phyloP scores from a whole-genome alignment of 2,888 invertebrate species.

The Ametastegia equiseti region DNA sequence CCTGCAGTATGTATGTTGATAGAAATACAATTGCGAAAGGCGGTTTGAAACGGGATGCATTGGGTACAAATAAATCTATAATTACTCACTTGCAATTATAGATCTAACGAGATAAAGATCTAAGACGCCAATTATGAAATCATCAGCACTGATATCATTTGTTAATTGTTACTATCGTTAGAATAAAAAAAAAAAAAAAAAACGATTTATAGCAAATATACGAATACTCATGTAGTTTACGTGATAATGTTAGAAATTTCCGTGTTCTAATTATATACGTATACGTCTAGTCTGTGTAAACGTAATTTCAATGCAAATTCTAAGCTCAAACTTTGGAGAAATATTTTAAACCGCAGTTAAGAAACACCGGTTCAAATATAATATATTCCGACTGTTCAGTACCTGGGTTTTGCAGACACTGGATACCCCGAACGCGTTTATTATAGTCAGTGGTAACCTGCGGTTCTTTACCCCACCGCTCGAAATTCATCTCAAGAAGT shows the following conservation, averaged over 20 bases:
- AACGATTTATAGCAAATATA: not conserved
- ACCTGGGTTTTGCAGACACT: constrained; percentile 29
- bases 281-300: too few species aligned
- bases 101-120: not conserved
- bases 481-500: constrained; percentile 32
- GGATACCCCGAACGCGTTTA: not conserved
- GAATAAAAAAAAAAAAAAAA: too few species aligned
- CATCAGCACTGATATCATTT: not conserved
- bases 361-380: not conserved
- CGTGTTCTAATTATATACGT: not conserved
- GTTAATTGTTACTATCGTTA: not conserved
- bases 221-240: too few species aligned
- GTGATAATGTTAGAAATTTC: constrained; percentile 5
- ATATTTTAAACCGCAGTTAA: not conserved
- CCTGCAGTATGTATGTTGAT: not conserved
- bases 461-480: constrained; percentile 30
- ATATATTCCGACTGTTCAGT: not conserved
- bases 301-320: not conserved
- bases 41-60: not conserved
- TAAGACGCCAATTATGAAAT: not conserved
- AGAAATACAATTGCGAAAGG: not conserved
- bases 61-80: constrained; percentile 23
- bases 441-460: not conserved
- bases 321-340: not conserved
- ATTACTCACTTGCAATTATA: constrained; percentile 16